A percentile compares a stretch with the other conserved stretches of the same genome.
Evolutionary conservation across 2,113 vertebrate genomes (phyloP).

Genomic region (Rhea pennata): DNA sequence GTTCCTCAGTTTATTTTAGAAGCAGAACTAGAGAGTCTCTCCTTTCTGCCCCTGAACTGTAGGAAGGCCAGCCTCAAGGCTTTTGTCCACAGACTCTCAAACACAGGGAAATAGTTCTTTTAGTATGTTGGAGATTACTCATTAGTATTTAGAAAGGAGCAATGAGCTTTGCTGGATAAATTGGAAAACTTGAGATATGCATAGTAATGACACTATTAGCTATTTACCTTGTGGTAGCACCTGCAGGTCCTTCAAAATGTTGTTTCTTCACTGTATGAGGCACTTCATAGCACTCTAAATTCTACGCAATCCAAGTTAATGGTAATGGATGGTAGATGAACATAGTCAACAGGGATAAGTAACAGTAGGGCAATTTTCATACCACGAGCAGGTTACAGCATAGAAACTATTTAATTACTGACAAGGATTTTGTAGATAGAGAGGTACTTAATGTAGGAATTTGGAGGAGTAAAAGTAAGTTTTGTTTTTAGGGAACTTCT

Average conservation of each 20-base stretch:
- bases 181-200: neutral
- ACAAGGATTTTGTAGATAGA: neutral
- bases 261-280: neutral
- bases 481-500: neutral
- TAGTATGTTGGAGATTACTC: neutral
- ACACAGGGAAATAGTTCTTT: neutral
- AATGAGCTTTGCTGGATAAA: neutral
- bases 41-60: neutral
- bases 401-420: constrained; percentile 19
- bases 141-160: neutral
- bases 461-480: neutral
- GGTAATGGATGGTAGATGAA: neutral
- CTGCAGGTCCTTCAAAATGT: constrained; percentile 39
- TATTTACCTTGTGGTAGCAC: constrained; percentile 17
- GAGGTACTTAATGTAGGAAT: neutral
- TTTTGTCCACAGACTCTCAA: neutral
- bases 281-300: constrained; percentile 33
- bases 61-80: neutral
- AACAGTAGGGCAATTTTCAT: constrained; percentile 11
- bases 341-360: neutral
- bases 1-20: neutral
- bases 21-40: neutral
- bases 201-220: neutral
- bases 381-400: neutral
- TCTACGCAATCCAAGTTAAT: neutral